Conservation (phyloP, 2,797 vertebrate genomes). For the Nannoperca obscura region DNA sequence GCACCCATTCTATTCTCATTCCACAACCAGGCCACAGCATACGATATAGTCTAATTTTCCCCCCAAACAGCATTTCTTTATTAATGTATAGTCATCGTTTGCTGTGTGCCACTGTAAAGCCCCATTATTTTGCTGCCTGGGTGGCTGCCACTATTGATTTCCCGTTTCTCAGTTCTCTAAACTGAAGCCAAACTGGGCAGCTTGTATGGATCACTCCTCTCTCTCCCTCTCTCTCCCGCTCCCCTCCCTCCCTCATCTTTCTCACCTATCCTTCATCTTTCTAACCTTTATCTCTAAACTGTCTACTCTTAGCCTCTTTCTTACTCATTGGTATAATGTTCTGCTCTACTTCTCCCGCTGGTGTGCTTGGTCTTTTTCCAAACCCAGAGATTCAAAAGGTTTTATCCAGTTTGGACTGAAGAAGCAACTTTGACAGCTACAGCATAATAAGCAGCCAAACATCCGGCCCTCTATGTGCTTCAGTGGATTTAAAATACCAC, state of each 20-base stretch:
- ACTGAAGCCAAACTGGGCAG: slow-evolving; percentile 62
- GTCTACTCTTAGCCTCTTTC: slow-evolving; percentile 8
- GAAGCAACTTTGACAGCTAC: slow-evolving; percentile 48
- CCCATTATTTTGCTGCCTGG: slow-evolving; percentile 56
- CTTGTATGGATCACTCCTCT: slow-evolving; percentile 54
- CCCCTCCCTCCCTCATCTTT: background rate
- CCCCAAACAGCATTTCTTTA: slow-evolving; percentile 36
- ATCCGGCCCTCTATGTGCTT: slow-evolving; percentile 6
- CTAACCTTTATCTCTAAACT: slow-evolving; percentile 31
- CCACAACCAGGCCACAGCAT: background rate
- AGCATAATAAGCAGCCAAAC: slow-evolving; percentile 49
- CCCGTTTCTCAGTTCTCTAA: slow-evolving; percentile 64
- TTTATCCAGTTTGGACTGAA: slow-evolving; percentile 38
- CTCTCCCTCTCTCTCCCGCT: slow-evolving; percentile 17
- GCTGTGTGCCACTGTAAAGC: slow-evolving; percentile 46
- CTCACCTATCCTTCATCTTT: slow-evolving; percentile 18
- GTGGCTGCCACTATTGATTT: slow-evolving; percentile 75
- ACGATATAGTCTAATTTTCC: background rate
- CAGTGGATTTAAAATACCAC: slow-evolving; percentile 23
- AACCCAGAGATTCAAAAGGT: slow-evolving; percentile 41
- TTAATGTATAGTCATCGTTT: slow-evolving; percentile 52
- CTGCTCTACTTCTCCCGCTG: slow-evolving; percentile 43
- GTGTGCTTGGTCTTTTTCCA: slow-evolving; percentile 36
- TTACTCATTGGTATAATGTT: slow-evolving; percentile 32
- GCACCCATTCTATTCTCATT: background rate